These are phyloP conservation scores for Pseudolaguvia tuberculata DNA, from an alignment of 2,113 vertebrate genomes.

Conservation along the genomic window DNA sequence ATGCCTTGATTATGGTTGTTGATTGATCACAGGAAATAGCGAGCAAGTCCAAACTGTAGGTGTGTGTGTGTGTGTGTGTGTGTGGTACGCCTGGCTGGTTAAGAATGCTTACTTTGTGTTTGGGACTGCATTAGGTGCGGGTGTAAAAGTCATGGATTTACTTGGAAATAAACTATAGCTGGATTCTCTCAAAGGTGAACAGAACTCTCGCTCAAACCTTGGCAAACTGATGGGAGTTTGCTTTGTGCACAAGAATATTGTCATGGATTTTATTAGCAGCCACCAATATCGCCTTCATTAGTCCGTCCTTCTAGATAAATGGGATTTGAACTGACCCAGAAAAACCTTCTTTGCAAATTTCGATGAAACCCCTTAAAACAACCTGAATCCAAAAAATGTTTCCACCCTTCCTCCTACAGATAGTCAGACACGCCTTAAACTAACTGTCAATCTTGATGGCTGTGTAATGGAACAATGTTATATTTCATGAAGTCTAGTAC, in stretches of 20 bases:
- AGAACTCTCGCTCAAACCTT: neutral
- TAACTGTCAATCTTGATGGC: neutral
- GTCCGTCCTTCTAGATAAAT: neutral
- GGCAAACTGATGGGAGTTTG: neutral
- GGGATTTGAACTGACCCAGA: too few species aligned
- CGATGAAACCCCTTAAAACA: neutral
- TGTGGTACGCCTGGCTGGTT: neutral
- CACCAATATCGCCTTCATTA: neutral
- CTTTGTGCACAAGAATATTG: neutral
- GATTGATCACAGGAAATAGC: slow-evolving; percentile 1
- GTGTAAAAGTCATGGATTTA: neutral
- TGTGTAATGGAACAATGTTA: neutral
- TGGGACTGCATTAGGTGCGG: neutral
- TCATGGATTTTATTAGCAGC: too few species aligned
- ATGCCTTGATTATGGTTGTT: neutral
- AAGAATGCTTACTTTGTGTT: neutral
- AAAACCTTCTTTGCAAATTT: neutral
- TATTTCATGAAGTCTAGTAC: neutral
- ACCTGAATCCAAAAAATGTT: too few species aligned
- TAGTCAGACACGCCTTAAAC: neutral
- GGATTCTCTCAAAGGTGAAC: too few species aligned
- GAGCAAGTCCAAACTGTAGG: neutral
- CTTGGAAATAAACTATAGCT: neutral
- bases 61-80: neutral
- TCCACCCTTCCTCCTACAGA: slow-evolving; percentile 8